Base-by-base conservation (phyloP, 2,113 vertebrate species). In the Solea senegalensis region DNA sequence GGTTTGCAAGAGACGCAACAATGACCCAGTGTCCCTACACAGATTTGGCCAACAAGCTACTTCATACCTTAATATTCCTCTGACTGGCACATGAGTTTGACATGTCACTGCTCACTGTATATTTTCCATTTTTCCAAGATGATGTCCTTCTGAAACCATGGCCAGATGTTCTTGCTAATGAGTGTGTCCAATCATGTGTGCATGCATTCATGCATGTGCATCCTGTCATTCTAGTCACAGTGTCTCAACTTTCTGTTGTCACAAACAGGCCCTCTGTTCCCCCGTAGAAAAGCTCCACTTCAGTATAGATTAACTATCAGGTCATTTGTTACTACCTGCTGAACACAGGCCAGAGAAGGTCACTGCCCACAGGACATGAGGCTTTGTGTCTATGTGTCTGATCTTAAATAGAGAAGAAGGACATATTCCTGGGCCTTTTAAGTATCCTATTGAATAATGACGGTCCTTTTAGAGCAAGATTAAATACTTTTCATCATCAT, bases 311-410 rank as follows among this genome's bases (percentile, higher is more conserved):
- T 90, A 91, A 81, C 86, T 86, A 86, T 87, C 90, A 86, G 89
- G 57, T 89, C 88, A 86, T 90, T 90, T 88, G 90, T 92, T 88
- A 82, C 90, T 91, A 90, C 89, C 91, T 93, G 91, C 89, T 90
- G 91, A 89, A 90, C 90, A 60, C 73, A 69, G 88, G 86, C 83
- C 86, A 68, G 59, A 16, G 74, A 61, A 74, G 89, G 87, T 89
- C 88, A 87, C 74, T 61, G 84, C 84, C 69, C 88, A 87, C 59
- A 82, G 83, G 81, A 82, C 76, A 56, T 52, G 28, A 5, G 27
- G 69, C 82, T 82, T 74, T 89, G 78, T 86, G 71, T 88, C 63
- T 65, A 39, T 49, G 45, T 74, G 80, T 82, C 76, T 83, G 77
- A 83, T 86, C 72, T 82, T 72, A 85, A 87, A 74, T 61, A 48